Evolutionary conservation across 2,113 vertebrate species (phyloP).

Genomic region (Antechinus flavipes): DNA sequence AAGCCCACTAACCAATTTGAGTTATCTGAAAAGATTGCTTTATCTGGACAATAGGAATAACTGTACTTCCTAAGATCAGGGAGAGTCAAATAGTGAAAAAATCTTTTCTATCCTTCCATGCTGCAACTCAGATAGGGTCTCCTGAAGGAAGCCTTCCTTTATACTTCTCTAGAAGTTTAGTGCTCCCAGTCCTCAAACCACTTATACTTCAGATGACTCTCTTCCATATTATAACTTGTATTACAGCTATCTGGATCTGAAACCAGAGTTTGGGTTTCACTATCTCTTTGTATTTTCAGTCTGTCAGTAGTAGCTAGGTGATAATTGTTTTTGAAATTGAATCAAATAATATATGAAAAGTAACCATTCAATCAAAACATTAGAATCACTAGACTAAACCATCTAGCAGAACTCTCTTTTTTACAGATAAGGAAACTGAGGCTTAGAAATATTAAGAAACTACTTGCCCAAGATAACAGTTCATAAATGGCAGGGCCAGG

Average conservation of each 20-base stretch:
- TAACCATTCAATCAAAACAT: background rate
- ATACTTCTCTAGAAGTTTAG: background rate
- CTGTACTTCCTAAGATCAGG: background rate
- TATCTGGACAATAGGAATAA: background rate
- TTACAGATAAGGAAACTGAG: background rate
- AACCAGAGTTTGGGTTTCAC: no score
- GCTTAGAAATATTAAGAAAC: background rate
- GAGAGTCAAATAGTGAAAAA: background rate
- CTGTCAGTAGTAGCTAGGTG: background rate
- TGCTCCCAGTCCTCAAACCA: background rate
- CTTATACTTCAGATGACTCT: background rate
- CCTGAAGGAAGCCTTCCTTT: background rate
- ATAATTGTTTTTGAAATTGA: background rate
- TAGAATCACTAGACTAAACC: background rate
- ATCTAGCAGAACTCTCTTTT: background rate
- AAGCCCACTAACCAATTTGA: background rate
- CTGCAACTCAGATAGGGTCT: background rate
- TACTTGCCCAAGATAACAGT: background rate
- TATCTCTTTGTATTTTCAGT: background rate
- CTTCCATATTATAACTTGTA: background rate
- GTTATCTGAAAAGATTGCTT: background rate
- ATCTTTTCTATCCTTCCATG: background rate
- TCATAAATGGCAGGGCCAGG: background rate
- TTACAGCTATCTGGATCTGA: background rate
- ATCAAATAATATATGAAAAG: background rate